Evolutionary conservation across 2,113 vertebrate genomes (phyloP).

Genomic region (Perccottus glenii): DNA sequence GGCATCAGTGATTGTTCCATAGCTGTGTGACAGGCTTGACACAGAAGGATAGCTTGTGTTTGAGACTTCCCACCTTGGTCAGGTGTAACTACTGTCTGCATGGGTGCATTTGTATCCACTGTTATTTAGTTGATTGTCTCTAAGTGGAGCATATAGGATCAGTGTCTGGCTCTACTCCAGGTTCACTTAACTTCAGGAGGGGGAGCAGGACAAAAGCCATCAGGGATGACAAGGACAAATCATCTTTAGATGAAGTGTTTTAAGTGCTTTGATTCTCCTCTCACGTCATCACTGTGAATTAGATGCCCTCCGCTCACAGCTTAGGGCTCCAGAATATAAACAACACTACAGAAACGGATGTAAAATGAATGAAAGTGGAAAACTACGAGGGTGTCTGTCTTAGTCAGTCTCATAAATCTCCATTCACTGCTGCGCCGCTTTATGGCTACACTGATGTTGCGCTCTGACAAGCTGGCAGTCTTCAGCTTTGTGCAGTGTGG

Average conservation of each 20-base stretch:
- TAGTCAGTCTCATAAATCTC: slow-evolving; percentile 68
- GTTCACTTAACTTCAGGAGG: slow-evolving; percentile 71
- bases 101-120: slow-evolving; percentile 36
- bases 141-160: slow-evolving; percentile 68
- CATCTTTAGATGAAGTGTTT: slow-evolving; percentile 81
- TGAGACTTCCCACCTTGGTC: slow-evolving; percentile 12
- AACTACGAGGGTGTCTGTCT: slow-evolving; percentile 74
- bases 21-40: slow-evolving; percentile 9
- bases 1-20: slow-evolving; percentile 36
- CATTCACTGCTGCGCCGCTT: slow-evolving; percentile 30
- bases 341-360: slow-evolving; percentile 65
- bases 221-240: slow-evolving; percentile 81
- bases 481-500: slow-evolving; percentile 33
- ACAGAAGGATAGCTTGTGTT: slow-evolving; percentile 14
- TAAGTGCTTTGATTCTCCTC: slow-evolving; percentile 72
- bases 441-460: slow-evolving; percentile 45
- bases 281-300: slow-evolving; percentile 71
- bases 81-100: slow-evolving; percentile 32
- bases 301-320: slow-evolving; percentile 66
- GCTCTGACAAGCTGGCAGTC: slow-evolving; percentile 64
- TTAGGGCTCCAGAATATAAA: slow-evolving; percentile 66
- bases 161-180: slow-evolving; percentile 72
- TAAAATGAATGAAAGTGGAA: slow-evolving; percentile 74
- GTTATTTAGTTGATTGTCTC: slow-evolving; percentile 72
- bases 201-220: slow-evolving; percentile 72